Conservation (phyloP, 2,113 vertebrate species). For the Limnothrissa miodon region DNA sequence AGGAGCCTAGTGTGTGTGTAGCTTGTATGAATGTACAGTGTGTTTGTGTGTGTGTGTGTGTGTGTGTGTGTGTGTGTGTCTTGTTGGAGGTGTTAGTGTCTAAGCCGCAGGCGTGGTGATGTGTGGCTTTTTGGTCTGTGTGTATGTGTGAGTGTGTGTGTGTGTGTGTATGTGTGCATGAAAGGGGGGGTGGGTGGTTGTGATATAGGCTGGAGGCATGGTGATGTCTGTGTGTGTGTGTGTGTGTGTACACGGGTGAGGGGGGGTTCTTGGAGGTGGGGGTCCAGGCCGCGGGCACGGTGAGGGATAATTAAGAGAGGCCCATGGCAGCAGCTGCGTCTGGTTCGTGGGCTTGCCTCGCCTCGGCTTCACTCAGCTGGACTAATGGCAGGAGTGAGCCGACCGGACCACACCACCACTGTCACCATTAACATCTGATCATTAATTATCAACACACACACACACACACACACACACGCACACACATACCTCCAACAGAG, state of each 20-base stretch:
- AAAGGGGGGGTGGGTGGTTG: neutral
- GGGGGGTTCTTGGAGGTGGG: neutral
- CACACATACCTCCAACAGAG: neutral
- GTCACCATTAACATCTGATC: conserved; percentile 54
- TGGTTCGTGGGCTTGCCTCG: conserved; percentile 70
- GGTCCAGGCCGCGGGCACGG: conserved; percentile 63
- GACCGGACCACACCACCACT: conserved; percentile 53
- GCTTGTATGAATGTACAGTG: too few species aligned
- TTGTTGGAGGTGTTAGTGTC: too few species aligned
- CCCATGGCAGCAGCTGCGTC: conserved; percentile 83
- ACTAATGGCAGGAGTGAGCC: conserved; percentile 84
- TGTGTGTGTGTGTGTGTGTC: neutral
- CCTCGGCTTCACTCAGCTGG: conserved; percentile 88
- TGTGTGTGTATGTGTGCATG: neutral
- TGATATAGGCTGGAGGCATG: too few species aligned
- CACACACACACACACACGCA: neutral
- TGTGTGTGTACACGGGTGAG: neutral
- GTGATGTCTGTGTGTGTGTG: neutral
- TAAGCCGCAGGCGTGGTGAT: too few species aligned
- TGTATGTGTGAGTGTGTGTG: neutral
- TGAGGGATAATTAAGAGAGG: conserved; percentile 91
- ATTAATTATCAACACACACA: conserved; percentile 57
- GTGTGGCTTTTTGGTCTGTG: neutral
- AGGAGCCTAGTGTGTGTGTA: too few species aligned
- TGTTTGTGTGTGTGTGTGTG: neutral